Conservation (phyloP, 2,888 invertebrate genomes). For the Myopa testacea region DNA sequence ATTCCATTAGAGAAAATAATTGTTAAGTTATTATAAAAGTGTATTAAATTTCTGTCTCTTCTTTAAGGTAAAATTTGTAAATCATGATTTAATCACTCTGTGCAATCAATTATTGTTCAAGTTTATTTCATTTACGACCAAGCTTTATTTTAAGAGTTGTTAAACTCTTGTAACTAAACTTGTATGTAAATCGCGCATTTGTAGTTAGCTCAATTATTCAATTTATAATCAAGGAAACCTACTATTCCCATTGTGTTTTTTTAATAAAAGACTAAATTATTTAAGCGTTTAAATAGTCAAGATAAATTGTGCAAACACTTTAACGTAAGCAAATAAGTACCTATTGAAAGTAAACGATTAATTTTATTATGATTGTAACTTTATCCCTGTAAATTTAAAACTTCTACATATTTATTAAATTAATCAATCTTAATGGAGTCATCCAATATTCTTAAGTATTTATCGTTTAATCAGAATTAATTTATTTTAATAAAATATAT, state of each 20-base stretch:
- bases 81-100: not conserved
- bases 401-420: not conserved
- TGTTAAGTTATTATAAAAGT: constrained; percentile 10
- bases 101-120: too few species aligned
- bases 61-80: not conserved
- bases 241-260: not conserved
- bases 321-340: constrained; percentile 1
- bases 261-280: too few species aligned
- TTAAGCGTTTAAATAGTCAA: not conserved
- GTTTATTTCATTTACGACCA: too few species aligned
- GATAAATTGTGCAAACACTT: not conserved
- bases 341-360: too few species aligned
- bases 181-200: too few species aligned
- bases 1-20: constrained; percentile 19
- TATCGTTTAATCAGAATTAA: not conserved
- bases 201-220: constrained; percentile 29
- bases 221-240: constrained; percentile 14
- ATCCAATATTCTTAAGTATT: not conserved
- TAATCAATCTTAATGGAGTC: not conserved
- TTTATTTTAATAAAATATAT: constrained; percentile 5
- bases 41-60: not conserved
- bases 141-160: not conserved
- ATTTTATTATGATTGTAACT: too few species aligned
- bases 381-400: too few species aligned
- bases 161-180: too few species aligned